A percentile compares a stretch with the other conserved stretches of the same genome.
These are phyloP conservation scores for Odontothrips loti DNA, from an alignment of 2,888 invertebrate genomes.

Conservation along the genomic window DNA sequence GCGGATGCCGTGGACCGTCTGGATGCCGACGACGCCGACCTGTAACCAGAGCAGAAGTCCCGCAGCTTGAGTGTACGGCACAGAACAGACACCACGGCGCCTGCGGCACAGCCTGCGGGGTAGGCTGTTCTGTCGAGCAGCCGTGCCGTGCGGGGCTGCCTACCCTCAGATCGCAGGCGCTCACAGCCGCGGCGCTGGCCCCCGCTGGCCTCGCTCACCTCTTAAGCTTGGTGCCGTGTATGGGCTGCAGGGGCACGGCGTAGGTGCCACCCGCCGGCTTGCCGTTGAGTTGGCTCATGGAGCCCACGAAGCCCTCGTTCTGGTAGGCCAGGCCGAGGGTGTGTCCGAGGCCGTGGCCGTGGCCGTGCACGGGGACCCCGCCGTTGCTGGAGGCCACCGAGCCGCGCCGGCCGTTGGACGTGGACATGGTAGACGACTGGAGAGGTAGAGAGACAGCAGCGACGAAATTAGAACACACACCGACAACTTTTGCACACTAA, in stretches of 20 bases:
- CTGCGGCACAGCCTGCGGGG: too few relatives aligned
- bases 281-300: conserved; percentile 30
- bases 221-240: conserved; percentile 6
- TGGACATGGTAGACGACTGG: conserved; percentile 4
- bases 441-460: background rate
- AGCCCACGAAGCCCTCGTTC: conserved; percentile 28
- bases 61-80: too few relatives aligned
- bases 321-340: conserved; percentile 27
- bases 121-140: too few relatives aligned
- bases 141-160: too few relatives aligned
- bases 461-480: too few relatives aligned
- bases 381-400: conserved; percentile 2
- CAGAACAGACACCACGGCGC: too few relatives aligned
- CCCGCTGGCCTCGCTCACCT: background rate
- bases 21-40: conserved; percentile 1
- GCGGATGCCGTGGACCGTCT: background rate
- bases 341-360: background rate
- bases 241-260: conserved; percentile 10
- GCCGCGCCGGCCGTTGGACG: conserved; percentile 1
- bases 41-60: background rate
- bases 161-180: too few relatives aligned
- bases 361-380: background rate
- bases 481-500: too few relatives aligned
- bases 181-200: too few relatives aligned
- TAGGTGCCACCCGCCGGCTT: conserved; percentile 12